phyloP scores from a whole-genome alignment of 2,797 vertebrate genomes.

The Poeciliopsis turneri region DNA sequence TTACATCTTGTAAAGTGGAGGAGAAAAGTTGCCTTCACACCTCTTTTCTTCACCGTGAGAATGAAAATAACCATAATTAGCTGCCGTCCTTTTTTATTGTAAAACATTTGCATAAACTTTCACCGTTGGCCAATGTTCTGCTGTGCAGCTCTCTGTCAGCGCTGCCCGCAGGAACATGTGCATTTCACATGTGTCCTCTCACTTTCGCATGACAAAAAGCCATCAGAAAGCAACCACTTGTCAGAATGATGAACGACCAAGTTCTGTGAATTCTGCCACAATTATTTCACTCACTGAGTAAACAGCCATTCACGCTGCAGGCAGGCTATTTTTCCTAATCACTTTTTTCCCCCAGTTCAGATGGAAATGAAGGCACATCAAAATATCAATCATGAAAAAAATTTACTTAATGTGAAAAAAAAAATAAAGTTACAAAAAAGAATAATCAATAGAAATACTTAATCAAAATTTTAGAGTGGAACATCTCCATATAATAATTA shows the following conservation, averaged over 20 bases:
- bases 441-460: not conserved
- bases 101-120: conserved; percentile 15
- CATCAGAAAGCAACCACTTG: conserved; percentile 19
- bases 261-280: conserved; percentile 2
- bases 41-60: not conserved
- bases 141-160: not conserved
- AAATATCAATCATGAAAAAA: not conserved
- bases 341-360: not conserved
- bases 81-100: not conserved
- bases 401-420: not conserved
- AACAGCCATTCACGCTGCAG: not conserved
- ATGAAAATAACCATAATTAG: not conserved
- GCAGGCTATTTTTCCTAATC: not conserved
- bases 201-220: conserved; percentile 4
- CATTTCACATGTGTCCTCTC: conserved; percentile 19
- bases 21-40: not conserved
- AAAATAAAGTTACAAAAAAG: not conserved
- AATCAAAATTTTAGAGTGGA: not conserved
- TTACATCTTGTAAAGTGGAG: not conserved
- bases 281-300: not conserved
- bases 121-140: not conserved
- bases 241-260: conserved; percentile 1
- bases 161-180: not conserved
- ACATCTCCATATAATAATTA: not conserved
- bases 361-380: not conserved